These are phyloP conservation scores for Agrotis ipsilon DNA, from an alignment of 2,888 invertebrate species.

Conservation along the genomic window DNA sequence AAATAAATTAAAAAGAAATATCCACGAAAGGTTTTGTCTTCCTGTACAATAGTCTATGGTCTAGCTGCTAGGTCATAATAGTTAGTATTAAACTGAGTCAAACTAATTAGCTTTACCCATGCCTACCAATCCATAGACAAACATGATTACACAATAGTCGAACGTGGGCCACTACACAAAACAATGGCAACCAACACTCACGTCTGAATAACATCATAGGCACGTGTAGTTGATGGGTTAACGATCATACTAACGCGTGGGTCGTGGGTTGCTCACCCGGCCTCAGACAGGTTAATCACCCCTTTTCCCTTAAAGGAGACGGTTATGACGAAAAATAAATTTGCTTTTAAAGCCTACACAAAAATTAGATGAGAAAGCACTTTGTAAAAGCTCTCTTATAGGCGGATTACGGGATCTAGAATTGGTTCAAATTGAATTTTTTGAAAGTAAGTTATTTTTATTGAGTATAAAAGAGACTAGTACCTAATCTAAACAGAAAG, in stretches of 20 bases:
- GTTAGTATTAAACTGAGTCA: no score
- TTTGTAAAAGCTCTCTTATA: slow-evolving; percentile 9
- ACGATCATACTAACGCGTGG: slow-evolving; percentile 46
- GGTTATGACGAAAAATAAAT: slow-evolving; percentile 20
- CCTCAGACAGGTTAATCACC: slow-evolving; percentile 40
- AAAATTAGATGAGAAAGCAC: slow-evolving; percentile 7
- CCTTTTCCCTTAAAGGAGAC: slow-evolving; percentile 15
- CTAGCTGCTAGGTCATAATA: no score
- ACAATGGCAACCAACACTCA: slow-evolving; percentile 19
- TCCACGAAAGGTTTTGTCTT: no score
- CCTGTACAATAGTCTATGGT: no score
- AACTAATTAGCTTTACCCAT: no score
- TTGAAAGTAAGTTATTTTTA: not conserved
- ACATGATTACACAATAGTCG: slow-evolving; percentile 14
- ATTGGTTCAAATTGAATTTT: not conserved
- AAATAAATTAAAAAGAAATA: no score
- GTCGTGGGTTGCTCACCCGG: slow-evolving; percentile 38
- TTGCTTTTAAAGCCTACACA: slow-evolving; percentile 18
- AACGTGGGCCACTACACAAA: not conserved
- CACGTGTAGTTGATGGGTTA: slow-evolving; percentile 44
- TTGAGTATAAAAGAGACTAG: no score
- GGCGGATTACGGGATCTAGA: not conserved
- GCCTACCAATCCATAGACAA: not conserved
- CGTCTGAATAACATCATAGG: slow-evolving; percentile 18
- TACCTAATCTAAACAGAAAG: not conserved